Base-by-base conservation (phyloP, 2,797 vertebrate genomes). In the Malacoraja senta region DNA sequence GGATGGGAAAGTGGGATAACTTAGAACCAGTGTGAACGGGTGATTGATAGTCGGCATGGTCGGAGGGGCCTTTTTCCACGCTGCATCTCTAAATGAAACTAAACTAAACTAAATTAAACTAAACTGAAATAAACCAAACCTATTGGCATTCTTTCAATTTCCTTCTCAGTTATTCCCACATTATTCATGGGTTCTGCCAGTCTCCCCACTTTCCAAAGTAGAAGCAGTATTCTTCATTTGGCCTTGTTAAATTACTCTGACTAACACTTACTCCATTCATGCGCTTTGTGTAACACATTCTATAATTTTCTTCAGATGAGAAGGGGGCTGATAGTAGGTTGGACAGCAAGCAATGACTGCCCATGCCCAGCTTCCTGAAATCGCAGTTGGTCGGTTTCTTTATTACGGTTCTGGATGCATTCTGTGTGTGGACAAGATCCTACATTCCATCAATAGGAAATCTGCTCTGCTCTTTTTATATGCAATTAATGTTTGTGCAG, bases 401-500 rank as follows among this genome's bases (percentile, higher is more conserved):
- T 74, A 74, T 74, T 74, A 74, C 24, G 3, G 19, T 74, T 74
- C 71, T 74, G 71, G 71, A 74, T 74, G 21, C 17, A 21, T 74
- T 21, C 71, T 74, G 61, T 88, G 61, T 32, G 61, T 32, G 61
- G 13, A 68, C 61, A 19, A 88, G n/a, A 65, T 35, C 12, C 61
- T 32, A 35, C 61, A 88, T 19, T 65, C 84, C 61, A 65, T 88
- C 61, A 65, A 35, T 65, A 7, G 32, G 84, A 88, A 88, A 88
- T 13, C n/a, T 9, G 61, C 83, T n/a, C 63, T 65, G 83, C 58
- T 86, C 58, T 86, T 88, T 84, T 88, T 65, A 65, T 35, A 65
- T 88, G 63, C 61, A 65, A 88, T 88, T 65, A 88, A 35, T 65
- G 84, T 88, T 88, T 88, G 35, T 65, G 84, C 61, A 88, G 84